Conservation (phyloP, 2,888 invertebrate genomes). For the Octonoba sinensis region DNA sequence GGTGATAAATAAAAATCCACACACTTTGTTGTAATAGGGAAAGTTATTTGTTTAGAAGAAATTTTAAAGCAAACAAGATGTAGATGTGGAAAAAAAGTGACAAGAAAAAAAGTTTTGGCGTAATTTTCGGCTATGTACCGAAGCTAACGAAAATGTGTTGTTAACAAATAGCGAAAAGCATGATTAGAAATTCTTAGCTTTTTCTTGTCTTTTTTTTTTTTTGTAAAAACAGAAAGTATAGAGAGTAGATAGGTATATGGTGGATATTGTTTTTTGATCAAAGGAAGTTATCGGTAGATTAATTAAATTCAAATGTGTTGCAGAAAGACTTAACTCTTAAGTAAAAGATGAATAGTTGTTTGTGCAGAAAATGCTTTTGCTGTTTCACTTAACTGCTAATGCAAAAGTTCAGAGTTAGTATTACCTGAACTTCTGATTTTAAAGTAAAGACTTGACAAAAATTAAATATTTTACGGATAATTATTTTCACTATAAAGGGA, state of each 20-base stretch:
- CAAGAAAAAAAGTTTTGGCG: slow-evolving; percentile 8
- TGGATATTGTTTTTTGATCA: slow-evolving; percentile 22
- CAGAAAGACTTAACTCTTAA: too few relatives aligned
- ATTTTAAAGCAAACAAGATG: slow-evolving; percentile 38
- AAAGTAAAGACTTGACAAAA: too few relatives aligned
- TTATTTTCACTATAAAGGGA: too few relatives aligned
- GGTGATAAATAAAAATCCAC: slow-evolving; percentile 57
- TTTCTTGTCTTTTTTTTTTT: neutral
- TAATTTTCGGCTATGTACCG: slow-evolving; percentile 17
- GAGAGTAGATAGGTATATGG: too few relatives aligned
- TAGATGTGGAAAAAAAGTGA: slow-evolving; percentile 12
- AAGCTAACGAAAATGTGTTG: slow-evolving; percentile 23
- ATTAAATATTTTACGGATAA: too few relatives aligned
- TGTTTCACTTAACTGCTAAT: too few relatives aligned
- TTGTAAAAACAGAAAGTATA: too few relatives aligned
- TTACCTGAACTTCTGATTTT: too few relatives aligned
- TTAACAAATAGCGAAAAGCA: slow-evolving; percentile 23
- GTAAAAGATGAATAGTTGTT: neutral
- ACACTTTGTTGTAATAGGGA: neutral
- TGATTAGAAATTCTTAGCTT: slow-evolving; percentile 13
- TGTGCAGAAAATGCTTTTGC: neutral
- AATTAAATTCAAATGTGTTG: slow-evolving; percentile 3
- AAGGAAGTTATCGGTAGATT: slow-evolving; percentile 17
- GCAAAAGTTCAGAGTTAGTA: too few relatives aligned
- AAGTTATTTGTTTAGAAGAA: slow-evolving; percentile 26